These are phyloP conservation scores for Torymus auratus DNA, from an alignment of 2,888 invertebrate genomes.

Conservation along the genomic window DNA sequence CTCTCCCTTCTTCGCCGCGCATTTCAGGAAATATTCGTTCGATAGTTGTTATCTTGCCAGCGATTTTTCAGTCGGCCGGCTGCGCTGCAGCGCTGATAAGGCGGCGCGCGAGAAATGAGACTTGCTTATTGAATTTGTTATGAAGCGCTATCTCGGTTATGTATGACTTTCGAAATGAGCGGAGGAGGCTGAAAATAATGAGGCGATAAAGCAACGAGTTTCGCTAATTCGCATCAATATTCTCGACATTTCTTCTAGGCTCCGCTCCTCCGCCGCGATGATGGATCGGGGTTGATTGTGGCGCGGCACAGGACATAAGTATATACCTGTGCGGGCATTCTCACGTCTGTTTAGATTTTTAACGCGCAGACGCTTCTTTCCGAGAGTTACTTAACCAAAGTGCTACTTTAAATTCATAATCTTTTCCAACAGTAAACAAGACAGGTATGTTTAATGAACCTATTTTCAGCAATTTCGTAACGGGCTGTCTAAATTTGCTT, in stretches of 20 bases:
- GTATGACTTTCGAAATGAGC: slow-evolving; percentile 33
- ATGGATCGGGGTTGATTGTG: too few species aligned
- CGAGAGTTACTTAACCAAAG: not conserved
- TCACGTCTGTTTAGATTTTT: not conserved
- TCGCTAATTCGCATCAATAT: slow-evolving; percentile 33
- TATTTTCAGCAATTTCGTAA: slow-evolving; percentile 43
- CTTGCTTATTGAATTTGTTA: slow-evolving; percentile 55
- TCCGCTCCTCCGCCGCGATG: too few species aligned
- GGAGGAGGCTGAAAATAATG: not conserved
- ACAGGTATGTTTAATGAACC: slow-evolving; percentile 38
- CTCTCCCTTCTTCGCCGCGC: not conserved
- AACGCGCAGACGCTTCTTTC: slow-evolving; percentile 4
- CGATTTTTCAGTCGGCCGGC: slow-evolving; percentile 32
- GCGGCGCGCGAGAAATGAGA: slow-evolving; percentile 22
- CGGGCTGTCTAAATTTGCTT: slow-evolving; percentile 14
- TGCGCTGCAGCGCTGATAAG: not conserved
- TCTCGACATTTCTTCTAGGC: not conserved
- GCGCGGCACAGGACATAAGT: too few species aligned
- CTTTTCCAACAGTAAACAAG: slow-evolving; percentile 31
- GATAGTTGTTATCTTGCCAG: slow-evolving; percentile 41
- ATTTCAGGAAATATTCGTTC: slow-evolving; percentile 35
- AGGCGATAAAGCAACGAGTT: slow-evolving; percentile 13
- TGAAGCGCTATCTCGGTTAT: slow-evolving; percentile 20
- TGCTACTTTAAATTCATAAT: slow-evolving; percentile 34
- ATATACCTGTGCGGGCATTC: not conserved